These are phyloP conservation scores for Drosophila mojavensis DNA, from an alignment of 1,140 invertebrate species.

Conservation along the genomic window DNA sequence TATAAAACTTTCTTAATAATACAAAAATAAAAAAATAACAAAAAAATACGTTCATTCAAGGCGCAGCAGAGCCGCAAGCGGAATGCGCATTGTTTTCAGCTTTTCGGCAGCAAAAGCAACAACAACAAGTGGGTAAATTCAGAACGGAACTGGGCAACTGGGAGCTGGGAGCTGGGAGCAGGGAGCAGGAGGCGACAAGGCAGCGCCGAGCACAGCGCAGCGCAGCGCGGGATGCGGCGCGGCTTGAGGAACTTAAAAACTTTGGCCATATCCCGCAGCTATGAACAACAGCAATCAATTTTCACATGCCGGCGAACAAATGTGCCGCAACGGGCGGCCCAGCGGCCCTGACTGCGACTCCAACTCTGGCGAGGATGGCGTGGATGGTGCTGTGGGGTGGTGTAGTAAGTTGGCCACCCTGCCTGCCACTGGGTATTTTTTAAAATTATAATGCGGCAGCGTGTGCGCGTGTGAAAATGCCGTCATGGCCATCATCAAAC, in stretches of 20 bases:
- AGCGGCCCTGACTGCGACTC: neutral
- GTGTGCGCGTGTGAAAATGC: slow-evolving; percentile 43
- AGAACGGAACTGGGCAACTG: slow-evolving; percentile 30
- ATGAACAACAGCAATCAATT: slow-evolving; percentile 81
- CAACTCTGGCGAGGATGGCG: neutral
- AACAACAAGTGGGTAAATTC: slow-evolving; percentile 15
- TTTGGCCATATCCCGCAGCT: slow-evolving; percentile 80
- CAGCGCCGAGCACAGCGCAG: slow-evolving; percentile 32
- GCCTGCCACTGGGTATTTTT: slow-evolving; percentile 57
- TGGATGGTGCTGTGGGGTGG: neutral
- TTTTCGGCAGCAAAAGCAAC: slow-evolving; percentile 66
- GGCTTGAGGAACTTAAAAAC: slow-evolving; percentile 69
- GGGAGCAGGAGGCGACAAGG: slow-evolving; percentile 7
- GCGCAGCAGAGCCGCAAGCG: slow-evolving; percentile 76
- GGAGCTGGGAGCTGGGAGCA: no score
- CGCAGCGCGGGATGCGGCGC: neutral
- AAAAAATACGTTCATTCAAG: slow-evolving; percentile 58
- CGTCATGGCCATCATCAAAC: slow-evolving; percentile 54
- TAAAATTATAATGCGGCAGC: slow-evolving; percentile 73
- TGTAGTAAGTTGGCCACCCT: neutral
- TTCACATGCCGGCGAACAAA: slow-evolving; percentile 79
- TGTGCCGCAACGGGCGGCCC: slow-evolving; percentile 62
- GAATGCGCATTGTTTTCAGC: slow-evolving; percentile 80
- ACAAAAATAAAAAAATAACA: slow-evolving; percentile 55
- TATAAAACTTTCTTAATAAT: slow-evolving; percentile 82